A percentile compares a stretch with the other conserved stretches of the same genome.
Evolutionary conservation across 2,113 vertebrate species (phyloP).

Genomic region (Cisticola juncidis): DNA sequence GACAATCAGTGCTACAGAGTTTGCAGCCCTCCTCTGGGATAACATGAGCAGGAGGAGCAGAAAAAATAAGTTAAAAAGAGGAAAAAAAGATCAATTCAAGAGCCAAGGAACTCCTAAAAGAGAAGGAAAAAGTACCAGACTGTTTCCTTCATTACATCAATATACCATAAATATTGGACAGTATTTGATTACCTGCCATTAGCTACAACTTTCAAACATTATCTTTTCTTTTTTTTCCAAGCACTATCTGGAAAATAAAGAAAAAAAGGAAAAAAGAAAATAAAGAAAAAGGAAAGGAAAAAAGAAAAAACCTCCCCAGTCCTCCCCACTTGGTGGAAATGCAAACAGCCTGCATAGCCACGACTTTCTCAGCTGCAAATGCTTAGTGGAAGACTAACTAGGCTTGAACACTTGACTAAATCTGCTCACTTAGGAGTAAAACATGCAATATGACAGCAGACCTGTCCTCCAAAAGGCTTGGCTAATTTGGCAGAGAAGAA

Average conservation of each 20-base stretch:
- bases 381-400: conserved; percentile 47
- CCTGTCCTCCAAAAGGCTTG: conserved; percentile 3
- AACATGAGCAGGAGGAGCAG: background rate
- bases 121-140: conserved; percentile 44
- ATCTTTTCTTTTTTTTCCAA: background rate
- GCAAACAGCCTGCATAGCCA: background rate
- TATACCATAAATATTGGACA: conserved; percentile 21
- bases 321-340: background rate
- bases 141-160: conserved; percentile 15
- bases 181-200: background rate
- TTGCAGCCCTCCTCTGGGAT: background rate
- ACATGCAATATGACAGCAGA: conserved; percentile 65
- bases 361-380: background rate
- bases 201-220: background rate
- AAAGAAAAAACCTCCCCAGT: background rate
- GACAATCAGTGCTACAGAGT: background rate
- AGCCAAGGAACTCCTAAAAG: background rate
- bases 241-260: background rate
- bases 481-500: conserved; percentile 62
- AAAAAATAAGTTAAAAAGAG: background rate
- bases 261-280: background rate
- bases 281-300: background rate
- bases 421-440: conserved; percentile 46
- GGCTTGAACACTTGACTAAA: conserved; percentile 47
- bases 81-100: background rate